Base-by-base conservation (phyloP, 1,140 invertebrate species). In the Bradynema listronoti region DNA sequence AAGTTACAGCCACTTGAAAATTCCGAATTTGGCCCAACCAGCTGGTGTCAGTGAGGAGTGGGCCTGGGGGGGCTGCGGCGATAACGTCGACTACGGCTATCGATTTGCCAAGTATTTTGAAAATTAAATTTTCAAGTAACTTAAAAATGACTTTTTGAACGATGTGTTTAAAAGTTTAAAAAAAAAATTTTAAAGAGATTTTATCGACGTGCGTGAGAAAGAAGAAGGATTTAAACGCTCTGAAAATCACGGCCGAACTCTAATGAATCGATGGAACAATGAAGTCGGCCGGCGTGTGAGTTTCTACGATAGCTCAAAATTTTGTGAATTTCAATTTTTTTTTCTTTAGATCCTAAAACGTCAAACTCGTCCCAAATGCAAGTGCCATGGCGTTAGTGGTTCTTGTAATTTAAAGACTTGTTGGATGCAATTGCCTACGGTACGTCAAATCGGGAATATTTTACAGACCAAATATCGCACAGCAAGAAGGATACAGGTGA, bases 371-470 rank as follows among this genome's bases (percentile, higher is more conserved):
- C 60, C 61, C 0, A 68, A 68, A 33, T 68, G 73, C 51, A 76
- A 76, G 56, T 95, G 92, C 78, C 91, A 95, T 78, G 92, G 92
- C 4, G 89, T 95, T 24, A 92, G 89, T 51, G 91, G 91, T 1
- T 90, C 89, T 50, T 96, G 91, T 77, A 89, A 89, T 0, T 84
- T 94, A 79, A 86, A 88, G 75, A 95, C 91, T 2, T 96, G 92
- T 79, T 96, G 91, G 91, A 86, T 87, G 75, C 63, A 65, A 61
- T 47, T 65, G 45, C 54, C 71, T 11, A 16, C 60, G 30, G 56
- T 71, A 11, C 53, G 46, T 11, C 60, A 64, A 42, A 79, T 65
- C 78, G 82, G 71, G 80, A 83, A 71, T 68, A 54, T 70, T 32
- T 61, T 68, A 6, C 43, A 65, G 22, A 6, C 62, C 16, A 68